Percentiles rank a stretch among this genome's conserved stretches.
Evolutionary conservation across 2,888 invertebrate species (phyloP).

Genomic region (Malacosoma neustria): DNA sequence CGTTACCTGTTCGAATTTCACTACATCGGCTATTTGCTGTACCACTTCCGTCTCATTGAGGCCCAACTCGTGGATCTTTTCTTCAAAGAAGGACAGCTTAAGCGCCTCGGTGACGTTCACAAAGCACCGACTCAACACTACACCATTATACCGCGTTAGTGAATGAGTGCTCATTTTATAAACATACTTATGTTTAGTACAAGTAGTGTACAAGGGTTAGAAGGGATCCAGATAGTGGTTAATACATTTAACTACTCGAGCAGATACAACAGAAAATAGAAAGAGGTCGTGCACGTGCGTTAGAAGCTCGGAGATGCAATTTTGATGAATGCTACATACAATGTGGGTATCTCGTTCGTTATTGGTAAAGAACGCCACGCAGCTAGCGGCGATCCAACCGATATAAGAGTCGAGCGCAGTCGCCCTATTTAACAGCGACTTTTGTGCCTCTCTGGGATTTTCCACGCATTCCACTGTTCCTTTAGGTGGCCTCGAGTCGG

Average conservation of each 20-base stretch:
- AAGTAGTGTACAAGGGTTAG: too few relatives aligned
- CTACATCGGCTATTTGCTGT: slow-evolving; percentile 33
- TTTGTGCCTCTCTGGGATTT: slow-evolving; percentile 43
- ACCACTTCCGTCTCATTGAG: slow-evolving; percentile 29
- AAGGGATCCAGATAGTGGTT: too few relatives aligned
- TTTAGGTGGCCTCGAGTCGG: slow-evolving; percentile 13
- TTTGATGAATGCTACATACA: slow-evolving; percentile 43
- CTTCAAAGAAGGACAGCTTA: slow-evolving; percentile 16
- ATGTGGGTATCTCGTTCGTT: slow-evolving; percentile 53
- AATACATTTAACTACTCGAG: too few relatives aligned
- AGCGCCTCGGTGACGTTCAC: slow-evolving; percentile 36
- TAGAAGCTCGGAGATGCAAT: slow-evolving; percentile 7
- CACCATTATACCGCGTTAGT: slow-evolving; percentile 24
- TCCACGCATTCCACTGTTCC: slow-evolving; percentile 41
- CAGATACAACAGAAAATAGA: neutral
- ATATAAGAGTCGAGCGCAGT: slow-evolving; percentile 62
- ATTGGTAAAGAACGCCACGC: slow-evolving; percentile 56
- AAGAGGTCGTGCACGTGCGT: slow-evolving; percentile 11
- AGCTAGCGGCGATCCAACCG: slow-evolving; percentile 61
- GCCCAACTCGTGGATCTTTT: slow-evolving; percentile 16
- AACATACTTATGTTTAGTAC: too few relatives aligned
- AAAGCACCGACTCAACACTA: slow-evolving; percentile 61
- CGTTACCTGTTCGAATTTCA: slow-evolving; percentile 50
- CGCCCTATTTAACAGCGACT: slow-evolving; percentile 47
- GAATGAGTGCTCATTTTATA: slow-evolving; percentile 10